Conservation (phyloP, 2,797 vertebrate species). For the Margarornis squamiger region DNA sequence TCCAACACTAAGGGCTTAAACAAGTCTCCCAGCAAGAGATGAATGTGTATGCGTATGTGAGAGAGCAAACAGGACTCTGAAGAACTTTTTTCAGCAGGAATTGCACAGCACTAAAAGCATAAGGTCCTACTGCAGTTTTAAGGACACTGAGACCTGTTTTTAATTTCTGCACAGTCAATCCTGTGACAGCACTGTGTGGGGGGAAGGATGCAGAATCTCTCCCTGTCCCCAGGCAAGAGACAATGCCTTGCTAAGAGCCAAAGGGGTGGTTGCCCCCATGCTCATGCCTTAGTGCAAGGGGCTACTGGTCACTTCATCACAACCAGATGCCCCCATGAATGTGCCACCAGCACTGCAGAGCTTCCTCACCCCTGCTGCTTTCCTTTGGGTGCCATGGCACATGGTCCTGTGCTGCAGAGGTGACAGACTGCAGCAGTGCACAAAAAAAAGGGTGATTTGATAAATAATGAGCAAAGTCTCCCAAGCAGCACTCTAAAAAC, state of each 20-base stretch:
- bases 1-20: neutral
- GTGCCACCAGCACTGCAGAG: neutral
- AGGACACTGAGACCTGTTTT: neutral
- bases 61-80: neutral
- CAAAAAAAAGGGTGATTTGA: neutral
- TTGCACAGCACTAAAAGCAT: neutral
- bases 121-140: neutral
- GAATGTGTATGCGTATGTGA: neutral
- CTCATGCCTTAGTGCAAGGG: neutral
- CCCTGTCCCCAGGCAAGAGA: fast-evolving
- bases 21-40: neutral
- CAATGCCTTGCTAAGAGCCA: neutral
- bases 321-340: neutral
- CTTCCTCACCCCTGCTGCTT: neutral
- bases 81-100: neutral
- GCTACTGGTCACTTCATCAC: fast-evolving
- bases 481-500: neutral
- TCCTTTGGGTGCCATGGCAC: neutral
- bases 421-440: neutral
- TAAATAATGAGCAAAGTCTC: neutral
- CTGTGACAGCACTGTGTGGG: fast-evolving
- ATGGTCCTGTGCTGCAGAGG: fast-evolving
- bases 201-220: neutral
- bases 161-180: fast-evolving
- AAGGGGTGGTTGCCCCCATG: fast-evolving